phyloP scores from a whole-genome alignment of 23 tunicate genomes.

The Styela plicata region DNA sequence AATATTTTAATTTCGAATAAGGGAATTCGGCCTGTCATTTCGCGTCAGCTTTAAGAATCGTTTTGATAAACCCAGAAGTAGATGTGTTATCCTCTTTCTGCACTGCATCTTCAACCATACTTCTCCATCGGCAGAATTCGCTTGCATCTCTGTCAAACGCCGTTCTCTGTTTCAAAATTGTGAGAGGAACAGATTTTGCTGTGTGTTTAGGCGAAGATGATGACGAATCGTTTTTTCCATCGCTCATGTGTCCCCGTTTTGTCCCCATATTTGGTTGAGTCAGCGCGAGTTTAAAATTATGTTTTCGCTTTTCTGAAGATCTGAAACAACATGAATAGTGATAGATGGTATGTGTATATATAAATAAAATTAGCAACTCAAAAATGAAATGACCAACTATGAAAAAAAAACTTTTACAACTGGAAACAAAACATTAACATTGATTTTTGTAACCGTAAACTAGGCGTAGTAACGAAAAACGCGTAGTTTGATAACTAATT shows the following conservation, averaged over 20 bases:
- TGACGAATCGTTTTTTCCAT: background rate
- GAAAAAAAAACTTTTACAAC: too few relatives aligned
- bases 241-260: background rate
- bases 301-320: too few relatives aligned
- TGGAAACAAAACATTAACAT: too few relatives aligned
- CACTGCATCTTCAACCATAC: slow-evolving; percentile 34
- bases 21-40: too few relatives aligned
- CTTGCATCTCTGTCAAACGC: slow-evolving; percentile 65
- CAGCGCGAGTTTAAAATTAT: slow-evolving; percentile 41
- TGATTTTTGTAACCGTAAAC: too few relatives aligned
- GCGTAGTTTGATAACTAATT: too few relatives aligned
- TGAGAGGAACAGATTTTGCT: background rate
- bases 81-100: slow-evolving; percentile 19
- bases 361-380: too few relatives aligned
- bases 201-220: background rate
- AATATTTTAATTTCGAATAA: too few relatives aligned
- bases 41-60: background rate
- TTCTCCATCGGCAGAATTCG: slow-evolving; percentile 69
- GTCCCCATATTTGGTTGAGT: slow-evolving; percentile 38
- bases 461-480: too few relatives aligned
- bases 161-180: slow-evolving; percentile 27
- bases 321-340: too few relatives aligned
- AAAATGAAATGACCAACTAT: too few relatives aligned
- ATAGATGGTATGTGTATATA: too few relatives aligned
- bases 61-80: background rate